phyloP scores from a whole-genome alignment of 2,113 vertebrate genomes.

The Dipodomys merriami region DNA sequence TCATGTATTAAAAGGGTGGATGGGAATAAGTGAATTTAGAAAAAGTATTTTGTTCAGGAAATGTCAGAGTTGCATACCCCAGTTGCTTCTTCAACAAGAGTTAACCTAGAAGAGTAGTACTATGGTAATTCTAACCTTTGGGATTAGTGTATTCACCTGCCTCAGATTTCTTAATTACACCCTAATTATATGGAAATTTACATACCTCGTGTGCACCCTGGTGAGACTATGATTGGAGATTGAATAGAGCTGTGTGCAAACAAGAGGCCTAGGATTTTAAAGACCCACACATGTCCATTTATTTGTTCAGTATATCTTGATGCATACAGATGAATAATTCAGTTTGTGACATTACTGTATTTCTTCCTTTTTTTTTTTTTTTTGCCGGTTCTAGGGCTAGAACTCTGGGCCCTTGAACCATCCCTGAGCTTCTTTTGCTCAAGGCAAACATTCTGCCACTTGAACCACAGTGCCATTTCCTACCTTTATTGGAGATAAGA shows the following conservation, averaged over 20 bases:
- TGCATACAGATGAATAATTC: neutral
- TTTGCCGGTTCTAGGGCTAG: no score
- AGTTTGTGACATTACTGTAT: neutral
- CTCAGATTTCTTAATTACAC: conserved; percentile 9
- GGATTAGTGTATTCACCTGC: conserved; percentile 48
- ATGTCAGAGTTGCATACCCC: neutral
- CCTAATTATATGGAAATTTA: conserved; percentile 47
- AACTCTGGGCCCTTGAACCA: no score
- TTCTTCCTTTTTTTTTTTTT: neutral
- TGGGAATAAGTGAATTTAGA: neutral
- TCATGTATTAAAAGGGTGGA: neutral
- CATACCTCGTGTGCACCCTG: conserved; percentile 32
- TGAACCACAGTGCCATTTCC: no score
- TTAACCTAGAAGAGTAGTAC: neutral
- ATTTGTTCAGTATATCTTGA: neutral
- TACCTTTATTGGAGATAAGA: no score
- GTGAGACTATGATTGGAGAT: neutral
- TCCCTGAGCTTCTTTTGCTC: no score
- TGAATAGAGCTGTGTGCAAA: neutral
- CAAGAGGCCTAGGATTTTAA: conserved; percentile 63
- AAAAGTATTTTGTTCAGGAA: conserved; percentile 19
- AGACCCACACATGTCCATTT: conserved; percentile 25
- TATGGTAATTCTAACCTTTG: conserved; percentile 34
- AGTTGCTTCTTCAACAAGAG: neutral
- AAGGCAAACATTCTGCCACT: no score